Evolutionary conservation across 2,113 vertebrate genomes (phyloP), one percentile per base, ranked within the genome.

Genomic region (Ceyx margarethae): DNA sequence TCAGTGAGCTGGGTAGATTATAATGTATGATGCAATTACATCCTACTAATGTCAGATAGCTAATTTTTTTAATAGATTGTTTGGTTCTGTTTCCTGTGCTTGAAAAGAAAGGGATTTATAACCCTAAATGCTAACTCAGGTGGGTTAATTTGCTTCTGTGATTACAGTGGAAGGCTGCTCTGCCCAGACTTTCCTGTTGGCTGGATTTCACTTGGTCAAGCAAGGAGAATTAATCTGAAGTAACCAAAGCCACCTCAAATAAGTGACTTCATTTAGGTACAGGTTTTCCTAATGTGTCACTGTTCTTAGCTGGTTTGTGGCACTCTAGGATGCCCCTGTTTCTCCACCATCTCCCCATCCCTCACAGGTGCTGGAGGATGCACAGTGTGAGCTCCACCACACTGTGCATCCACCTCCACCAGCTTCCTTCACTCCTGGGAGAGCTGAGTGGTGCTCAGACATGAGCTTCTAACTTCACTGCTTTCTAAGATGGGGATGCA

Each of bases 401-500:
- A 37, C 37, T 37, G 37, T 37, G 37, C 37, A 37, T 37, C 37
- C 37, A 37, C 37, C 37, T 37, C 37, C 37, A 37, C 37, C 15
- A 40, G 60, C 48, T 78, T 65, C 76, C 23, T 65, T 43, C 61
- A 21, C 17, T 73, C 29, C 37, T 56, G 28, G 2, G 5, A 33
- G 71, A 45, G 23, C 8, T 17, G 23, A 23, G 23, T 43, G 37
- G 23, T 33, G 43, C 48, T 43, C 61, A 54, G 48, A 13, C 35
- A 37, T 37, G 37, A 37, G 37, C 37, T 37, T 37, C 37, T 37
- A 37, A 37, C 37, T 37, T 37, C 37, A 37, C 37, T 37, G 37
- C 37, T 10, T 31, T 60, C 58, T 17, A 1, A 2, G 9, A 9
- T 0, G 1, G 31, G 3, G 7, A 4, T 19, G 16, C 29, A 4